Percentiles rank a stretch among this genome's conserved stretches.
Conservation (phyloP, 92 coral and sea anemone genomes). For the Chrysogorgia sp. region DNA sequence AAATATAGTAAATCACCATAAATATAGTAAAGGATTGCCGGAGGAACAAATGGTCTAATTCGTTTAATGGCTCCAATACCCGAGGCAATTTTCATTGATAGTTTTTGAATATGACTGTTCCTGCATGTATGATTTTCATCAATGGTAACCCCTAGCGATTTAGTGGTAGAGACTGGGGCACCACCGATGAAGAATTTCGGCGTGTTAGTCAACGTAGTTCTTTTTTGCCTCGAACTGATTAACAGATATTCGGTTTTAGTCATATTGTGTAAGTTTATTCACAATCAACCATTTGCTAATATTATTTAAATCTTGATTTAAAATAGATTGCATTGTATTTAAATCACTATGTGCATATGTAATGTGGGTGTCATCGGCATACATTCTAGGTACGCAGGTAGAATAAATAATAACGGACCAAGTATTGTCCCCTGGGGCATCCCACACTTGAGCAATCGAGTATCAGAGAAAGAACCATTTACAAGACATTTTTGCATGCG, state of each 20-base stretch:
- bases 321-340: conserved; percentile 18
- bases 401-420: conserved; percentile 44
- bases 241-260: conserved; percentile 6
- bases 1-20: not conserved
- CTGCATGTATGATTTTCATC: not conserved
- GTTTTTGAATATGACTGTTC: not conserved
- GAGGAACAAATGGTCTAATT: not conserved
- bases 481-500: conserved; percentile 51
- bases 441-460: conserved; percentile 36
- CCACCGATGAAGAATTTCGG: too few relatives aligned
- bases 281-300: conserved; percentile 40
- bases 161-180: not conserved
- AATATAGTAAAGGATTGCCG: not conserved
- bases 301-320: conserved; percentile 32
- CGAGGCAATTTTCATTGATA: not conserved
- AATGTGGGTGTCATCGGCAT: conserved; percentile 54
- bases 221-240: too few relatives aligned
- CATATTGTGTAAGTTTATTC: conserved; percentile 41
- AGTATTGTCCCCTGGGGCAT: conserved; percentile 57
- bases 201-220: too few relatives aligned
- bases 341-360: conserved; percentile 46
- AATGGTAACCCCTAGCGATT: not conserved
- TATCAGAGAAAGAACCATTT: conserved; percentile 39
- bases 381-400: conserved; percentile 31
- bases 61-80: conserved; percentile 25